A percentile compares a stretch with the other conserved stretches of the same genome.
phyloP scores from a whole-genome alignment of 2,797 vertebrate genomes.

The Eremophila alpestris region DNA sequence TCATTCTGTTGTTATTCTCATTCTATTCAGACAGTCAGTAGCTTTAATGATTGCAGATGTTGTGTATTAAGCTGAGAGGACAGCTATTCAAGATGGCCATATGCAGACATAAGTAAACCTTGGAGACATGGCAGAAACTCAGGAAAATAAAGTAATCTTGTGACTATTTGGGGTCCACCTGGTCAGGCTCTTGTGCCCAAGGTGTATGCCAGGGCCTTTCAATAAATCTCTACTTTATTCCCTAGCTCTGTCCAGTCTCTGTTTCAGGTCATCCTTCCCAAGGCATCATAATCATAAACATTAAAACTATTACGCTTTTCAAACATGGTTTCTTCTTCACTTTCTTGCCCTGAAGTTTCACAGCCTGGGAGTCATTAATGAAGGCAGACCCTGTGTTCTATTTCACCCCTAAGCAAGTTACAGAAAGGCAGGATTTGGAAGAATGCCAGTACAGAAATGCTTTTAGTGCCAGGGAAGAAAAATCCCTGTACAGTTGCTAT shows the following conservation, averaged over 20 bases:
- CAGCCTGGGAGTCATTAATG: not conserved
- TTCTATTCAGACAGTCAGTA: not conserved
- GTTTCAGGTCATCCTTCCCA: too few species aligned
- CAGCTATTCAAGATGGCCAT: not conserved
- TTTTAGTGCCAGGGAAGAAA: not conserved
- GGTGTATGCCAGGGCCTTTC: too few species aligned
- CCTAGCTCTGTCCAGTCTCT: too few species aligned
- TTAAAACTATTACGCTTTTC: not conserved
- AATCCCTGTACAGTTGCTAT: not conserved
- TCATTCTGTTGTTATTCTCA: not conserved
- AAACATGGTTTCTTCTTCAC: not conserved
- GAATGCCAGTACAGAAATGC: not conserved
- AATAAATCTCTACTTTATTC: too few species aligned
- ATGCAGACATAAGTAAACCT: not conserved
- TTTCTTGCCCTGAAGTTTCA: not conserved
- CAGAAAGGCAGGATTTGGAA: not conserved
- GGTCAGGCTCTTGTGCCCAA: too few species aligned
- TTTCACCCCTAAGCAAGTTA: not conserved
- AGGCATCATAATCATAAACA: not conserved
- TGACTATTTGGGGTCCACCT: too few species aligned
- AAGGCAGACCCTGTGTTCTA: not conserved
- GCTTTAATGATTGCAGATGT: not conserved
- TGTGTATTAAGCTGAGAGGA: not conserved
- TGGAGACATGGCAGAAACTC: not conserved
- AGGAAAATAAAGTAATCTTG: not conserved